Conservation (phyloP, 2,888 invertebrate species). For the Pomacea canaliculata region DNA sequence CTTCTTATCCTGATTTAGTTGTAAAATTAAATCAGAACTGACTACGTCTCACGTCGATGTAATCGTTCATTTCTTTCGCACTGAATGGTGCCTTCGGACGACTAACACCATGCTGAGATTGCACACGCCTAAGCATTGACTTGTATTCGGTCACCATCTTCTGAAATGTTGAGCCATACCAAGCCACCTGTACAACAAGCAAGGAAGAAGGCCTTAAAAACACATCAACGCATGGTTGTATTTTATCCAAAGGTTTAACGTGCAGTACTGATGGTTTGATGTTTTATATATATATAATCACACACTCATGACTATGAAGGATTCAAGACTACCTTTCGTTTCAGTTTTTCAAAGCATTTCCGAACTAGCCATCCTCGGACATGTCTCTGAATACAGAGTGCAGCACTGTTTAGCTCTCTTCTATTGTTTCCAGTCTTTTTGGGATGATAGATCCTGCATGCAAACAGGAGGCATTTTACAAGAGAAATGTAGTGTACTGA, state of each 20-base stretch:
- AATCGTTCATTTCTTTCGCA: constrained; percentile 57
- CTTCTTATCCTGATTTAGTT: too few species aligned
- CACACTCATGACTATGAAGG: too few species aligned
- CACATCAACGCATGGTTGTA: background rate
- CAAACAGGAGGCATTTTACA: background rate
- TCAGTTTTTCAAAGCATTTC: constrained; percentile 52
- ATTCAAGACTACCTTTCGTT: constrained; percentile 54
- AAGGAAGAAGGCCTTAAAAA: background rate
- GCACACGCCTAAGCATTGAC: constrained; percentile 54
- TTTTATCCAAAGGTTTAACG: background rate
- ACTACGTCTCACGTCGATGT: constrained; percentile 63
- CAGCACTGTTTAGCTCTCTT: constrained; percentile 53
- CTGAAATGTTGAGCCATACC: constrained; percentile 55
- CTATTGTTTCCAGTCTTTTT: constrained; percentile 58
- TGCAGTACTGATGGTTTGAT: background rate
- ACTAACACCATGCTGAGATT: constrained; percentile 57
- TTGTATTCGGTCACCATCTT: constrained; percentile 64
- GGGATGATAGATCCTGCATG: constrained; percentile 64
- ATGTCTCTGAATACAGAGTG: constrained; percentile 61
- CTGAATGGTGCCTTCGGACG: constrained; percentile 55
- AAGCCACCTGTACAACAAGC: constrained; percentile 42
- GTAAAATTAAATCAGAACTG: constrained; percentile 30
- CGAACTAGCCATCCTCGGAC: constrained; percentile 62
- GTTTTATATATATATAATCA: background rate
- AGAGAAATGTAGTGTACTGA: background rate